Evolutionary conservation across 2,888 invertebrate species (phyloP).

Genomic region (Drosophila limbata): DNA sequence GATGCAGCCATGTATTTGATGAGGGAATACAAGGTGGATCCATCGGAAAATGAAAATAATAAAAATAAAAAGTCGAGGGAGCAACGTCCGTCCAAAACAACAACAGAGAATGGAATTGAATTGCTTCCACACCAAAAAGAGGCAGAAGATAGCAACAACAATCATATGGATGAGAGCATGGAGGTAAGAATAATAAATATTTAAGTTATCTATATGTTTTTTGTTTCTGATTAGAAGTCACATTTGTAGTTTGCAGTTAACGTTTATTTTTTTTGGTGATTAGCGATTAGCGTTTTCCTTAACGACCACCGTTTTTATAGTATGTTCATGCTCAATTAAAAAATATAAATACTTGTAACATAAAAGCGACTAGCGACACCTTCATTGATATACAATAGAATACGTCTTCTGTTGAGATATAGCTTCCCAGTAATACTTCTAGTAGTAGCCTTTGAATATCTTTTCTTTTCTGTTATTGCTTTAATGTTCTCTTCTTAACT

Average conservation of each 20-base stretch:
- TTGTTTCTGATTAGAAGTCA: not conserved
- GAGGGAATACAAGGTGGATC: slow-evolving; percentile 82
- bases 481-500: not conserved
- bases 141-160: slow-evolving; percentile 73
- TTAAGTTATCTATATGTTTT: not conserved
- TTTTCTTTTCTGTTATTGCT: not conserved
- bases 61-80: slow-evolving; percentile 11
- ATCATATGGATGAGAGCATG: slow-evolving; percentile 84
- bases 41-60: slow-evolving; percentile 8
- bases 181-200: slow-evolving; percentile 77
- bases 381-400: slow-evolving; percentile 1
- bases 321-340: slow-evolving; percentile 27
- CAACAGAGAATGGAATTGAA: slow-evolving; percentile 50
- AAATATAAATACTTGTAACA: slow-evolving; percentile 52
- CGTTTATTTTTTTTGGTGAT: slow-evolving; percentile 24
- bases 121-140: slow-evolving; percentile 32
- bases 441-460: not conserved
- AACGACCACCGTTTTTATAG: slow-evolving; percentile 2
- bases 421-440: not conserved
- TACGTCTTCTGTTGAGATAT: slow-evolving; percentile 5
- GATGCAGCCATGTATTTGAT: slow-evolving; percentile 85
- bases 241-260: not conserved
- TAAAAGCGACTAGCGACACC: slow-evolving; percentile 43
- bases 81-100: not conserved
- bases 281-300: slow-evolving; percentile 14